These are phyloP conservation scores for Drosophila insularis DNA, from an alignment of 1,140 invertebrate genomes.

Conservation along the genomic window DNA sequence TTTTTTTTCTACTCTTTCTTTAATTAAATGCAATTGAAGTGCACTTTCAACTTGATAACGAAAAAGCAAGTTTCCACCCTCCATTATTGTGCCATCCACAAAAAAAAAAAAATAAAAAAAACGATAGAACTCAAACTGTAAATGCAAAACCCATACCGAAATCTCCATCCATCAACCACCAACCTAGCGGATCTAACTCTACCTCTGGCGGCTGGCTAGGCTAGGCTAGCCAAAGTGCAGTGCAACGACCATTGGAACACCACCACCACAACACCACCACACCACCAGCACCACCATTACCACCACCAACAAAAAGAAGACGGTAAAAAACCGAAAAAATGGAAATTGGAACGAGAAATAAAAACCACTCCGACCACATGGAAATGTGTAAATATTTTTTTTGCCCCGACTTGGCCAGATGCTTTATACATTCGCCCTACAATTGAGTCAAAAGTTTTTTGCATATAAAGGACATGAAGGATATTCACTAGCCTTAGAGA, in stretches of 20 bases:
- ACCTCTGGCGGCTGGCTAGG: background rate
- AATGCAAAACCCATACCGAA: slow-evolving; percentile 21
- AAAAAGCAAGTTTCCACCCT: slow-evolving; percentile 57
- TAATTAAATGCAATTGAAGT: slow-evolving; percentile 78
- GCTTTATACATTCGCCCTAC: slow-evolving; percentile 20
- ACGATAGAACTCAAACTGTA: slow-evolving; percentile 1
- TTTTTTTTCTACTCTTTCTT: slow-evolving; percentile 41
- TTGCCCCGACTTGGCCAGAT: slow-evolving; percentile 25
- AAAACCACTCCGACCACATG: slow-evolving; percentile 48
- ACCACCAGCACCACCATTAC: background rate
- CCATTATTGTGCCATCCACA: slow-evolving; percentile 11
- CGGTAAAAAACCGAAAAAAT: background rate
- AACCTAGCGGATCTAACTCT: background rate
- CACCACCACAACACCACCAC: slow-evolving; percentile 21
- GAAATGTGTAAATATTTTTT: slow-evolving; percentile 54
- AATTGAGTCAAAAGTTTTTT: background rate
- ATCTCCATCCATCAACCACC: background rate
- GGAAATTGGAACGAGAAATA: background rate
- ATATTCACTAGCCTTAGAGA: background rate
- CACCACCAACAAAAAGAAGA: slow-evolving; percentile 25
- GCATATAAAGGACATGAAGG: background rate
- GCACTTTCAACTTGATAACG: slow-evolving; percentile 49
- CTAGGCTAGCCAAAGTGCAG: background rate
- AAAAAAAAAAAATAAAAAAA: too few species aligned
- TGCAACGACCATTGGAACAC: slow-evolving; percentile 1